These are phyloP conservation scores for Tortrix viridana DNA, from an alignment of 2,888 invertebrate genomes.

Conservation along the genomic window DNA sequence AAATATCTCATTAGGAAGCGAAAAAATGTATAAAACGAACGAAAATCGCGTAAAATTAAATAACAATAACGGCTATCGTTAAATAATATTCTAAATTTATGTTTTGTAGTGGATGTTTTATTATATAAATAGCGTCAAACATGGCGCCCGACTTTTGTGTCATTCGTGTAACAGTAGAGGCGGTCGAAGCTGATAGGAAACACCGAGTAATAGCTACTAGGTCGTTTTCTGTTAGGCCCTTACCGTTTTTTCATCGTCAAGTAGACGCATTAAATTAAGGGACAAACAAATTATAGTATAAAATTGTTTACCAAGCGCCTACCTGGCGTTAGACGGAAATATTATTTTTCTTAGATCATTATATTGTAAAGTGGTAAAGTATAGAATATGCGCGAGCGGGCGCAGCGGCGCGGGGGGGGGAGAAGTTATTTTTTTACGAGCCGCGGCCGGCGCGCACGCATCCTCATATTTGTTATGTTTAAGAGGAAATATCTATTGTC, in stretches of 20 bases:
- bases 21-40: constrained; percentile 58
- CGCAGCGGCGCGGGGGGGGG: constrained; percentile 54
- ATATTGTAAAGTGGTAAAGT: constrained; percentile 80
- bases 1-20: constrained; percentile 67
- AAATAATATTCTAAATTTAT: constrained; percentile 69
- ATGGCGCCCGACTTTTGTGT: constrained; percentile 30
- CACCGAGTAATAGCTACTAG: background rate
- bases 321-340: constrained; percentile 79
- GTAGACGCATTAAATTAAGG: constrained; percentile 71
- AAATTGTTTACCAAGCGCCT: constrained; percentile 80
- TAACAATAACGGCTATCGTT: constrained; percentile 52
- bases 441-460: constrained; percentile 42
- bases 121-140: constrained; percentile 56
- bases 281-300: constrained; percentile 81
- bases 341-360: constrained; percentile 85
- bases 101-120: constrained; percentile 78
- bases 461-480: constrained; percentile 81
- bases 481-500: constrained; percentile 84
- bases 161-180: constrained; percentile 21
- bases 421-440: constrained; percentile 80
- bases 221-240: constrained; percentile 22
- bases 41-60: constrained; percentile 51
- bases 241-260: constrained; percentile 59
- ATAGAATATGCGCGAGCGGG: constrained; percentile 62
- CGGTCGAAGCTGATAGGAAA: constrained; percentile 21